Conservation (phyloP, 1,140 invertebrate genomes). For the Drosophila pectinifera region DNA sequence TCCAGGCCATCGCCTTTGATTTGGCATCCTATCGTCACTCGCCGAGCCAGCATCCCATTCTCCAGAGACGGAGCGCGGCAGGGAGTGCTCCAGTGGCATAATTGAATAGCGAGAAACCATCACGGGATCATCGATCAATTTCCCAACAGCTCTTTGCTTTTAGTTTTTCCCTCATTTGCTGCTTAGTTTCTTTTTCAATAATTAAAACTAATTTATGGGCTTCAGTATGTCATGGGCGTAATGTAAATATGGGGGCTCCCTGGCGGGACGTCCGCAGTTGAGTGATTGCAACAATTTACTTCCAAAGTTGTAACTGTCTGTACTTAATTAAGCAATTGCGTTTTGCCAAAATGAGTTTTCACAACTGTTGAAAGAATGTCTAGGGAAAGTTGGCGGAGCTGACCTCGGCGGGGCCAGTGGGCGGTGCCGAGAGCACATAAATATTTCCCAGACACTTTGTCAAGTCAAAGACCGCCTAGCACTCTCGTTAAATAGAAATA, state of each 20-base stretch:
- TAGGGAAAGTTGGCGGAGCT: slow-evolving; percentile 11
- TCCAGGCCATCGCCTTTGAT: slow-evolving; percentile 56
- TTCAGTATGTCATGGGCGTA: slow-evolving; percentile 21
- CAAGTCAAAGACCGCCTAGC: neutral
- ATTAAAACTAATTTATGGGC: slow-evolving; percentile 77
- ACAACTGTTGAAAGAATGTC: slow-evolving; percentile 23
- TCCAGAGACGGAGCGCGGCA: neutral
- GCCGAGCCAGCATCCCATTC: too few species aligned
- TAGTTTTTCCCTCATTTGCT: slow-evolving; percentile 26
- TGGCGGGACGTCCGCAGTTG: slow-evolving; percentile 29
- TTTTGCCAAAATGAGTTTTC: slow-evolving; percentile 75
- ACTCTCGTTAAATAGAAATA: neutral
- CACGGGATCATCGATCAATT: slow-evolving; percentile 19
- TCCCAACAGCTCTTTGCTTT: slow-evolving; percentile 46
- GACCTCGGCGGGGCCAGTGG: slow-evolving; percentile 1
- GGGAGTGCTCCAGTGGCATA: neutral
- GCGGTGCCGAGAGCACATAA: slow-evolving; percentile 13
- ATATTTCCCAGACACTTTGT: slow-evolving; percentile 9
- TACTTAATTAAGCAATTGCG: slow-evolving; percentile 80
- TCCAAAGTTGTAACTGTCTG: slow-evolving; percentile 59
- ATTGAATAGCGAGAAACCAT: slow-evolving; percentile 7
- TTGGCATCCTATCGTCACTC: slow-evolving; percentile 31
- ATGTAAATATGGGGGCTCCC: slow-evolving; percentile 54
- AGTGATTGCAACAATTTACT: slow-evolving; percentile 75
- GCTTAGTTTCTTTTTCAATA: slow-evolving; percentile 51